Conservation (phyloP, 2,113 vertebrate species). For the Sapajus apella region DNA sequence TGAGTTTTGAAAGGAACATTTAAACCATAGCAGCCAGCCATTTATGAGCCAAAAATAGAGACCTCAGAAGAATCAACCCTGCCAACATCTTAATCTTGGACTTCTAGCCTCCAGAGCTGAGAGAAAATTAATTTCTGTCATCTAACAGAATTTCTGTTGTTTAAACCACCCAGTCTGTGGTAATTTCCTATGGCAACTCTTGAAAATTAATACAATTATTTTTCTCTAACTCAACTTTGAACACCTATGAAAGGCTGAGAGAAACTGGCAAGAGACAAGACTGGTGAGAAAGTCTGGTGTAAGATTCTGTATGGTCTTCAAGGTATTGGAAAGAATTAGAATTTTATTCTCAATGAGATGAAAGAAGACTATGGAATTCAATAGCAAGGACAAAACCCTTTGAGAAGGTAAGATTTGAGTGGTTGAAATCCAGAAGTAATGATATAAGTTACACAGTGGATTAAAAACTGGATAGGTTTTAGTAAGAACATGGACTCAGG, state of each 20-base stretch:
- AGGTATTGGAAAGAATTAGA: neutral
- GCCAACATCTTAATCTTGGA: neutral
- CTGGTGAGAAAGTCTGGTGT: neutral
- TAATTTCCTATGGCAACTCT: neutral
- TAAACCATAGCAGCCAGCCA: neutral
- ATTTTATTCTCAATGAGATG: neutral
- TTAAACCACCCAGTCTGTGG: neutral
- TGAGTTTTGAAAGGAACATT: neutral
- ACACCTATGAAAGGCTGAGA: neutral
- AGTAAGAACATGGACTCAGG: neutral
- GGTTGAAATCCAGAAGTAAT: neutral
- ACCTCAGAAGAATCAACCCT: neutral
- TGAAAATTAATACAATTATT: neutral
- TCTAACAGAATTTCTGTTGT: neutral
- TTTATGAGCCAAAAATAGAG: neutral
- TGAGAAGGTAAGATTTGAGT: neutral
- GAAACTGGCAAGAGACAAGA: neutral
- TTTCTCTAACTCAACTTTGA: neutral
- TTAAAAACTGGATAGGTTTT: constrained; percentile 7
- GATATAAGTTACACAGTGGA: neutral
- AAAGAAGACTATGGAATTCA: neutral
- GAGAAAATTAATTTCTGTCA: neutral
- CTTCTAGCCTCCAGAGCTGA: neutral
- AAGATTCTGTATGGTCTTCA: neutral
- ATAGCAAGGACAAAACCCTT: neutral